Evolutionary conservation across 1,140 invertebrate genomes (phyloP).

Genomic region (Leguminivora glycinivorella): DNA sequence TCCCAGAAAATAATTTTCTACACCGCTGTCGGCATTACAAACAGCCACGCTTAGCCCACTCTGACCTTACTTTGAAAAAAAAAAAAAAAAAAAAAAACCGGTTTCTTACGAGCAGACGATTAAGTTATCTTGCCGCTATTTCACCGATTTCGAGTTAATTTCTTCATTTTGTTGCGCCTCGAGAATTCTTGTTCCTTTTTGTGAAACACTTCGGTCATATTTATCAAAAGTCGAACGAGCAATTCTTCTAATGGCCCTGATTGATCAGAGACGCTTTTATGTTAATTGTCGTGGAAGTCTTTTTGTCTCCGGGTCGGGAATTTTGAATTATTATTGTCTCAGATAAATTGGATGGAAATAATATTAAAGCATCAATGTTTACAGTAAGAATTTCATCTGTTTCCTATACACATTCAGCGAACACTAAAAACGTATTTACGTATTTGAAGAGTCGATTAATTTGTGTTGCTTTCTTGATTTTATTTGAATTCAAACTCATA

Average conservation of each 20-base stretch:
- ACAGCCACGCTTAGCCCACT: conserved; percentile 37
- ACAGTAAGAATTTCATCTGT: neutral
- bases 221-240: conserved; percentile 54
- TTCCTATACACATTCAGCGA: neutral
- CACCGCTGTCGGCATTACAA: conserved; percentile 32
- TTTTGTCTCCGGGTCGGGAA: conserved; percentile 12
- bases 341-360: conserved; percentile 8
- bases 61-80: conserved; percentile 32
- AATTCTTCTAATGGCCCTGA: conserved; percentile 67
- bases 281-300: conserved; percentile 29
- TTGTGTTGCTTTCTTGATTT: neutral
- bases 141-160: conserved; percentile 74
- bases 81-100: conserved; percentile 50
- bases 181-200: conserved; percentile 51
- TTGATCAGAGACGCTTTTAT: conserved; percentile 32
- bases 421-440: neutral
- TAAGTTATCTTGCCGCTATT: conserved; percentile 71
- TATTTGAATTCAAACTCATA: neutral
- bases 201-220: conserved; percentile 32
- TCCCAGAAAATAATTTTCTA: conserved; percentile 24
- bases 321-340: conserved; percentile 17
- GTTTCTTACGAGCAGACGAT: conserved; percentile 54
- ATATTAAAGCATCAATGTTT: conserved; percentile 14
- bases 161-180: conserved; percentile 70
- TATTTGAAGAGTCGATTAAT: neutral